These are phyloP conservation scores for Temnothorax longispinosus DNA, from an alignment of 1,140 invertebrate genomes.

Conservation along the genomic window DNA sequence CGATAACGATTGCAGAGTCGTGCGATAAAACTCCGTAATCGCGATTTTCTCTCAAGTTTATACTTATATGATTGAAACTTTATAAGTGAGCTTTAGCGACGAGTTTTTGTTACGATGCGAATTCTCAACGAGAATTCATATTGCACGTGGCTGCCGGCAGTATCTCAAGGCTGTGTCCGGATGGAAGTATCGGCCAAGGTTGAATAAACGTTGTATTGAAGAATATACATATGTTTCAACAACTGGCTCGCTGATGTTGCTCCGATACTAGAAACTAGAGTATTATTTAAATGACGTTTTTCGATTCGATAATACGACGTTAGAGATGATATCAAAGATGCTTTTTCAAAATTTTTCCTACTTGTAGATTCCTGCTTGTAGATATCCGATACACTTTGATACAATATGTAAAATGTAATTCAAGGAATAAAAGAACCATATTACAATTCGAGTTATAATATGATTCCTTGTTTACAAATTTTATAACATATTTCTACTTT, in stretches of 20 bases:
- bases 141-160: constrained; percentile 27
- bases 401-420: not conserved
- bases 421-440: not conserved
- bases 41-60: constrained; percentile 1
- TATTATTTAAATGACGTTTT: constrained; percentile 11
- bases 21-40: not conserved
- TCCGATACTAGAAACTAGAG: not conserved
- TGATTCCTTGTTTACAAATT: not conserved
- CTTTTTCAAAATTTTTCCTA: not conserved
- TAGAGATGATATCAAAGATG: not conserved
- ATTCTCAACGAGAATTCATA: not conserved
- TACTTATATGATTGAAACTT: constrained; percentile 19
- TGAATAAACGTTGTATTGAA: constrained; percentile 23
- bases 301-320: not conserved
- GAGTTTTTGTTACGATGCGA: constrained; percentile 22
- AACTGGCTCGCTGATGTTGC: not conserved
- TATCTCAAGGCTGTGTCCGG: constrained; percentile 9
- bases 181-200: constrained; percentile 64
- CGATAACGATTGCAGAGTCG: not conserved
- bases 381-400: not conserved
- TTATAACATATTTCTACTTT: not conserved
- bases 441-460: not conserved
- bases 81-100: not conserved
- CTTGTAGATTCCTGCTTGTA: not conserved
- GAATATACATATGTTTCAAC: not conserved